Evolutionary conservation across 2,888 invertebrate genomes (phyloP).

Genomic region (Drosophila monieri): DNA sequence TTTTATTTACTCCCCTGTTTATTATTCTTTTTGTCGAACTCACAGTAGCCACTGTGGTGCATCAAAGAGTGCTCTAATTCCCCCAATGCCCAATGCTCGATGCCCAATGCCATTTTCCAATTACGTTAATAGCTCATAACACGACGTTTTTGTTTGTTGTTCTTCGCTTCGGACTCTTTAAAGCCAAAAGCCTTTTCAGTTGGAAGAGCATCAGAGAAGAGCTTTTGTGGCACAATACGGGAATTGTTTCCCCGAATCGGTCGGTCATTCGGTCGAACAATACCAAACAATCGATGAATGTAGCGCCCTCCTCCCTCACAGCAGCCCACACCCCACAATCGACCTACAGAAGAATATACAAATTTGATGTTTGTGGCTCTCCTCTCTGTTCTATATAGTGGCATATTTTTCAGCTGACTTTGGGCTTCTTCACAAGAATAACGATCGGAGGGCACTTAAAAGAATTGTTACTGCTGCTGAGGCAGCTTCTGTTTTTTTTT

Average conservation of each 20-base stretch:
- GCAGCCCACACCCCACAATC: constrained; percentile 10
- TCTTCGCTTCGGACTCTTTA: constrained; percentile 46
- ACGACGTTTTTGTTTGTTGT: constrained; percentile 63
- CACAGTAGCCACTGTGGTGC: constrained; percentile 32
- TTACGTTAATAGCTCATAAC: constrained; percentile 76
- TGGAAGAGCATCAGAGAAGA: constrained; percentile 18
- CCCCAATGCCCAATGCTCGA: constrained; percentile 13
- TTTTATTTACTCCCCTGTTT: constrained; percentile 12
- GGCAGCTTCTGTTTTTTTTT: constrained; percentile 39
- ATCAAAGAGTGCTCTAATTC: constrained; percentile 36
- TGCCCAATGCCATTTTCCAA: constrained; percentile 60
- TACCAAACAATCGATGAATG: constrained; percentile 21
- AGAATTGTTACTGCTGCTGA: constrained; percentile 66
- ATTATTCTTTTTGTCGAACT: constrained; percentile 9
- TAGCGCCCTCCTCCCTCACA: constrained; percentile 37
- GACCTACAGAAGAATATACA: constrained; percentile 22
- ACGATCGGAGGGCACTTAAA: constrained; percentile 75
- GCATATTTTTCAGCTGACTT: constrained; percentile 74
- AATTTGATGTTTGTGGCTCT: constrained; percentile 32
- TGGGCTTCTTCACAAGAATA: constrained; percentile 74
- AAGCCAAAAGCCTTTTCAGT: constrained; percentile 28
- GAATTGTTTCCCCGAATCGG: constrained; percentile 66
- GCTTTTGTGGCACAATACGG: constrained; percentile 62
- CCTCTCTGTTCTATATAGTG: constrained; percentile 31
- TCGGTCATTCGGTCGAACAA: constrained; percentile 39